Evolutionary conservation across 2,888 invertebrate genomes (phyloP).

Genomic region (Cerceris ruficornis): DNA sequence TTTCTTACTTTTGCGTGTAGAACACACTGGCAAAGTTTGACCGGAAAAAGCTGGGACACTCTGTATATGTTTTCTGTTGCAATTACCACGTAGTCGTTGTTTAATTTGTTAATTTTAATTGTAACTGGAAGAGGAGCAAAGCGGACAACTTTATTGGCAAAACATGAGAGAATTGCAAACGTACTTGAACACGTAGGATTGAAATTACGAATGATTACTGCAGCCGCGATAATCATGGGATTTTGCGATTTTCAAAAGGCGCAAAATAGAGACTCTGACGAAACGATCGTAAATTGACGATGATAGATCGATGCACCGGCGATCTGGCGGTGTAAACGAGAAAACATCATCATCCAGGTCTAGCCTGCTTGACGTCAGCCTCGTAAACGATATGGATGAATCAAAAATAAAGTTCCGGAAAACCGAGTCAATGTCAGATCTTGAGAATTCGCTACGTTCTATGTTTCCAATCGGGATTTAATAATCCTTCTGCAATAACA

Average conservation of each 20-base stretch:
- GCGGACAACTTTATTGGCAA: too few relatives aligned
- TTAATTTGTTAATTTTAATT: too few relatives aligned
- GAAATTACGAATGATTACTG: too few relatives aligned
- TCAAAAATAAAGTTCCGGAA: constrained; percentile 63
- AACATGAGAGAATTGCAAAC: background rate
- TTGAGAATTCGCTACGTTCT: constrained; percentile 41
- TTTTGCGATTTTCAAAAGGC: background rate
- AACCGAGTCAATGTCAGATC: constrained; percentile 53
- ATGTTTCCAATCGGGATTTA: constrained; percentile 17
- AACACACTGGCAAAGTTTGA: too few relatives aligned
- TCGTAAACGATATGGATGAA: constrained; percentile 34
- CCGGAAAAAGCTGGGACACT: too few relatives aligned
- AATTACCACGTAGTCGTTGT: too few relatives aligned
- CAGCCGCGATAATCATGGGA: background rate
- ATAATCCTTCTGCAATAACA: too few relatives aligned
- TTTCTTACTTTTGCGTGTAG: too few relatives aligned
- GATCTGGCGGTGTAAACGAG: constrained; percentile 43
- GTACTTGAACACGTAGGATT: too few relatives aligned
- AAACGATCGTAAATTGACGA: constrained; percentile 24
- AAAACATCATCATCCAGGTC: constrained; percentile 57
- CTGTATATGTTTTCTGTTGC: too few relatives aligned
- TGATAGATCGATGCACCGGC: constrained; percentile 52
- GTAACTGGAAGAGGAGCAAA: too few relatives aligned
- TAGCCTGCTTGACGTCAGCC: constrained; percentile 62
- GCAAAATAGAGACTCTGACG: background rate